Conservation (phyloP, 2,888 invertebrate species). For the Amorpha juglandis region DNA sequence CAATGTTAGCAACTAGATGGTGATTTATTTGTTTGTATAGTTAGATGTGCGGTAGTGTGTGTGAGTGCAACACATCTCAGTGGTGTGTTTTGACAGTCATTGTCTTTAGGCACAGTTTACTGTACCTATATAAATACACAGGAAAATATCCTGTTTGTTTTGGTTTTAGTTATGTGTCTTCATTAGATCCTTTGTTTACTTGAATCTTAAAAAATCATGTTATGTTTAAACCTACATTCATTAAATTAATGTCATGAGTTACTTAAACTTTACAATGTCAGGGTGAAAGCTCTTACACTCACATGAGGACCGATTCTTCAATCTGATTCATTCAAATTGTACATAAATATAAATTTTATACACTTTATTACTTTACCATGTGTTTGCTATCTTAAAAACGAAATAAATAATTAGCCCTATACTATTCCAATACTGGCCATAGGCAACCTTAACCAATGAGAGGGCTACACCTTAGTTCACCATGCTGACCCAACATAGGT, state of each 20-base stretch:
- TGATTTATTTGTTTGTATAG: constrained; percentile 1
- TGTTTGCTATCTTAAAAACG: no score
- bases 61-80: not conserved
- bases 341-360: no score
- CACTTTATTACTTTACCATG: no score
- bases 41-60: constrained; percentile 4
- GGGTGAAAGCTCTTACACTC: not conserved
- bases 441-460: no score
- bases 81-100: constrained; percentile 22
- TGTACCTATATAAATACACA: constrained; percentile 12
- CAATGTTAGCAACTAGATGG: constrained; percentile 6
- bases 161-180: constrained; percentile 2
- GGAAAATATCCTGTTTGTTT: constrained; percentile 24
- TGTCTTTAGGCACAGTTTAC: not conserved
- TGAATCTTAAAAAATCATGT: not conserved
- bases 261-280: not conserved
- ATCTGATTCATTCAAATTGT: no score
- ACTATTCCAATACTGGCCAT: no score
- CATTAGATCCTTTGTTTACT: constrained; percentile 14
- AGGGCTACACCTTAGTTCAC: no score
- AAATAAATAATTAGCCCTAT: no score
- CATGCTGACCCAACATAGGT: no score
- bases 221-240: not conserved
- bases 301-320: no score
- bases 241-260: not conserved